Evolutionary conservation across 2,888 invertebrate species (phyloP), one percentile per base, ranked within the genome.

Genomic region (Drosophila prostipennis): DNA sequence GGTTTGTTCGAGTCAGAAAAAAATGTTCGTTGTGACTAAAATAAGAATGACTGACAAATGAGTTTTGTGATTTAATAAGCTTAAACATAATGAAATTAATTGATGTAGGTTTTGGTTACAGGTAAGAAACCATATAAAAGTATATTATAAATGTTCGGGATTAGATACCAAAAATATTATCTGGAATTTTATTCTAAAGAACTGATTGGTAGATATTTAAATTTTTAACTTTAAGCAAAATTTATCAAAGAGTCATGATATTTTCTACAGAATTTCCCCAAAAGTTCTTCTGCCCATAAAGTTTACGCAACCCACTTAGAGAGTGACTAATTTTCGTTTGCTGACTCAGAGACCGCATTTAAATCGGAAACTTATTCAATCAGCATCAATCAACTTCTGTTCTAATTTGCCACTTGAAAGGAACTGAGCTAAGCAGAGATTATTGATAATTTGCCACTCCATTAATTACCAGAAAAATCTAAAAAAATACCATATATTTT

Each of bases 401-500:
- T 68, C 69, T 49, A 57, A 69, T 73, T 68, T 74, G 46, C 75
- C 68, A 72, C 55, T 74, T 52, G 55, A 72, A 43, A 48, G 39
- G 69, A 55, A 34, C 52, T 52, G 45, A 58, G 23, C 52, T 52
- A 40, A 58, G 23, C 45, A 26, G 43, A 26, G 57, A 74, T 74
- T 52, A 46, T 59, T 56, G 42, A 61, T 57, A 68, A 61, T 48
- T 43, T 26, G 26, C 49, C 48, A 36, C 34, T 48, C 36, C 52
- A 65, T 57, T 76, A 63, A 69, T 68, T 60, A 56, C 40, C 53
- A 34, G 52, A 54, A 49, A 53, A 45, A 61, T 34, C 5, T 2
- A 19, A 32, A 48, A 58, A 32, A 53, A 29, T 19, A 19, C 19
- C 1, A 83, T 53, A 39, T 49, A 67, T 63, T 81, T 34, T 13